phyloP scores from a whole-genome alignment of 2,797 vertebrate species.

The Melanogrammus aeglefinus region DNA sequence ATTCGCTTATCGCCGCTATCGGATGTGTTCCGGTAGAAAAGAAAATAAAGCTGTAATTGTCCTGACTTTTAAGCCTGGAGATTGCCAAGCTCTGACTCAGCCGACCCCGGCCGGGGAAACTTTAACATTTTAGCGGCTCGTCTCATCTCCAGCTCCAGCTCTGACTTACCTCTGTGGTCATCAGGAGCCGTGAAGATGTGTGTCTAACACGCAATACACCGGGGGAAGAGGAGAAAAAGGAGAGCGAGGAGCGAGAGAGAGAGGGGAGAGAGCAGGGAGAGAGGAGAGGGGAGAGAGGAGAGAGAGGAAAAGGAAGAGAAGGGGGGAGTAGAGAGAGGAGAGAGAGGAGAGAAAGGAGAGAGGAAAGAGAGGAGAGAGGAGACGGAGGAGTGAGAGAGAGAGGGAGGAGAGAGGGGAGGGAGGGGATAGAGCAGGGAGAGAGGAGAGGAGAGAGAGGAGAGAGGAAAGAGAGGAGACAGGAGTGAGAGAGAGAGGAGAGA shows the following conservation, averaged over 20 bases:
- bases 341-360: too few species aligned
- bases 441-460: slow-evolving; percentile 68
- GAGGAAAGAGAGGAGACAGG: neutral
- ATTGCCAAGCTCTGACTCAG: slow-evolving; percentile 47
- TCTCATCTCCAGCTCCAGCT: slow-evolving; percentile 38
- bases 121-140: slow-evolving; percentile 11
- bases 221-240: slow-evolving; percentile 45
- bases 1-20: too few species aligned
- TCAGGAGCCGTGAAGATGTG: slow-evolving; percentile 61
- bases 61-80: slow-evolving; percentile 30
- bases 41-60: slow-evolving; percentile 51
- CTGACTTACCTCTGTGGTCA: slow-evolving; percentile 55
- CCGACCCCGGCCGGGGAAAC: neutral
- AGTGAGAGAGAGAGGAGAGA: slow-evolving; percentile 6
- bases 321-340: slow-evolving; percentile 48
- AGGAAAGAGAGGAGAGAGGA: too few species aligned
- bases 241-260: too few species aligned
- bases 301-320: slow-evolving; percentile 3
- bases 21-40: too few species aligned
- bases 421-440: too few species aligned
- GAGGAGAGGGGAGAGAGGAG: slow-evolving; percentile 9
- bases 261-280: too few species aligned
- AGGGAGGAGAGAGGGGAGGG: neutral
- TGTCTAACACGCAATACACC: slow-evolving; percentile 64
- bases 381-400: slow-evolving; percentile 64